phyloP scores from a whole-genome alignment of 2,113 vertebrate species.

The Carassius auratus region DNA sequence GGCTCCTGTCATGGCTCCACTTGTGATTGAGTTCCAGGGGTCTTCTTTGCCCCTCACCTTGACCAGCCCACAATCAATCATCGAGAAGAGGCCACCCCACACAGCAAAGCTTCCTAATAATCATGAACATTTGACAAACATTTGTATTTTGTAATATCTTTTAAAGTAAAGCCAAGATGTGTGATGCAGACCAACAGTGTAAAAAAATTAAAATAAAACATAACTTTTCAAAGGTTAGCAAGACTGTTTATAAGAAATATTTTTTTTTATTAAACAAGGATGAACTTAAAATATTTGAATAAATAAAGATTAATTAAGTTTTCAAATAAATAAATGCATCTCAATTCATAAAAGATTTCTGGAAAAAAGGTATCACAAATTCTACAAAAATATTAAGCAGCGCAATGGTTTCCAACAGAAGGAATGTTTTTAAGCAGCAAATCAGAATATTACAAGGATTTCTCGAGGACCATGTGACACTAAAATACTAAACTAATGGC shows the following conservation, averaged over 20 bases:
- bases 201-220: too few relatives aligned
- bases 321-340: too few relatives aligned
- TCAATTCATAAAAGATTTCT: not conserved
- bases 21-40: slow-evolving; percentile 98
- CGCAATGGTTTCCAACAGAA: too few relatives aligned
- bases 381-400: too few relatives aligned
- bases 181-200: not conserved
- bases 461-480: not conserved
- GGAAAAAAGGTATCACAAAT: too few relatives aligned
- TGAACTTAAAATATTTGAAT: too few relatives aligned
- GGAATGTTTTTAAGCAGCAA: not conserved
- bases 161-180: not conserved
- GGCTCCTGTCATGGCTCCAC: slow-evolving; percentile 93
- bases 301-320: too few relatives aligned
- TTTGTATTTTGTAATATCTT: not conserved
- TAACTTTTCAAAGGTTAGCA: too few relatives aligned
- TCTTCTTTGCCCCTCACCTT: slow-evolving; percentile 94
- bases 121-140: not conserved
- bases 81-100: slow-evolving; percentile 96
- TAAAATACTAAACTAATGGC: not conserved
- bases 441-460: not conserved
- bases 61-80: slow-evolving; percentile 95
- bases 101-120: slow-evolving; percentile 90
- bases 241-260: too few relatives aligned
- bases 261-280: too few relatives aligned